Evolutionary conservation across 2,888 invertebrate genomes (phyloP).

Genomic region (Podotricha telesiphe): DNA sequence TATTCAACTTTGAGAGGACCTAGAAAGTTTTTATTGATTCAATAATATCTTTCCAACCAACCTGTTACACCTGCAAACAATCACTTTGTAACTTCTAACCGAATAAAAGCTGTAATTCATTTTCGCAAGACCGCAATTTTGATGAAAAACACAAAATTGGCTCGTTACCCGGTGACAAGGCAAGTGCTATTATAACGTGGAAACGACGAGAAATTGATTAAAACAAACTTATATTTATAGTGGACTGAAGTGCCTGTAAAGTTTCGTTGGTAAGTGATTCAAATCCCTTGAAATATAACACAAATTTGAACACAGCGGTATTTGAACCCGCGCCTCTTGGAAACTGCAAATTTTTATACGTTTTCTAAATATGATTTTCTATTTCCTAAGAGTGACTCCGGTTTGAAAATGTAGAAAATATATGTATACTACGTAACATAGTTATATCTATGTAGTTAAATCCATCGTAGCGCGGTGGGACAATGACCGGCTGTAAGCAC

Average conservation of each 20-base stretch:
- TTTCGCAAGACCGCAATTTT: conserved; percentile 19
- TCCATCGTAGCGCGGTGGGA: too few relatives aligned
- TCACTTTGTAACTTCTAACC: conserved; percentile 1
- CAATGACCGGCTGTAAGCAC: too few relatives aligned
- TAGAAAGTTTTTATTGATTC: not conserved
- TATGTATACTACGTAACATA: too few relatives aligned
- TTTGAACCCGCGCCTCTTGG: too few relatives aligned
- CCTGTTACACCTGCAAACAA: conserved; percentile 16
- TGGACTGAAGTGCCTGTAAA: not conserved
- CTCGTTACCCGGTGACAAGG: conserved; percentile 4
- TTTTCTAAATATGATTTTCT: too few relatives aligned
- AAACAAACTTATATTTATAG: conserved; percentile 14
- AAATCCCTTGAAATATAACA: too few relatives aligned
- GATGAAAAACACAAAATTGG: conserved; percentile 21
- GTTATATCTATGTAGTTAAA: too few relatives aligned
- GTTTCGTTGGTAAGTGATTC: not conserved
- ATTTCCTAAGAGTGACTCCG: too few relatives aligned
- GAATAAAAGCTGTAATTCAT: conserved; percentile 15
- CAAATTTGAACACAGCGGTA: too few relatives aligned
- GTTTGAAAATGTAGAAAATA: too few relatives aligned
- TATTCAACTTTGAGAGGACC: too few relatives aligned
- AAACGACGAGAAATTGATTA: conserved; percentile 22
- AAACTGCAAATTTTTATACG: too few relatives aligned
- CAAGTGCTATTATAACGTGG: conserved; percentile 8
- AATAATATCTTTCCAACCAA: conserved; percentile 1